Base-by-base conservation (phyloP, 2,888 invertebrate species). In the Drosophila hamatofila region DNA sequence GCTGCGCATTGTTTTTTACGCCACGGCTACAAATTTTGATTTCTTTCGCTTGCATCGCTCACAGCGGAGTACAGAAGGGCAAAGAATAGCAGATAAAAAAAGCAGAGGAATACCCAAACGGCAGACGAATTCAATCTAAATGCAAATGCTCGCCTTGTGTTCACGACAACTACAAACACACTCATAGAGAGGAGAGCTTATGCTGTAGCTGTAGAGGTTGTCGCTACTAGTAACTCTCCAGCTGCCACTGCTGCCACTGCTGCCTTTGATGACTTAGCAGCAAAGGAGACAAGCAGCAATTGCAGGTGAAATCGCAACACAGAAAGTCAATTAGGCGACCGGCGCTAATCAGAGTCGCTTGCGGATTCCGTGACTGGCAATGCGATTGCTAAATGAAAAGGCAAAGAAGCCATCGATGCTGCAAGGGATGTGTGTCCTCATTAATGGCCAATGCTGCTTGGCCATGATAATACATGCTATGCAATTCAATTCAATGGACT, bases 61-160 rank as follows among this genome's bases (percentile, higher is more conserved):
- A 85, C 54, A 44, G 2, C 21, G 21, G 21, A 2, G 18, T 7
- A 9, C 6, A 11, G 27, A 25, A 25, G 37, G 7, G 16, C 37
- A 23, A 48, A 62, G 49, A 62, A 33, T 27, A n/a, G 21, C 23
- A 52, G 37, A 54, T 21, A 48, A 48, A 64, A 64, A 39, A 12
- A 16, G 30, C 41, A 58, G 65, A 65, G 23, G 21, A 61, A 68
- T 61, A 54, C 55, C 68, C 69, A 52, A 89, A 64, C 62, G 61
- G 58, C 74, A 73, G 66, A 84, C 79, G 81, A 86, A 86, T 90
- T 81, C 86, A 86, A 86, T 86, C 86, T 86, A 86, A 86, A 86
- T 86, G 86, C 86, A 86, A 86, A 86, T 86, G 87, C 64, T 88
- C 72, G 68, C 75, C 68, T 71, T 81, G 66, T 89, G 79, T 75